A percentile compares a stretch with the other conserved stretches of the same genome.
Evolutionary conservation across 2,113 vertebrate genomes (phyloP).

Genomic region (Gulo gulo): DNA sequence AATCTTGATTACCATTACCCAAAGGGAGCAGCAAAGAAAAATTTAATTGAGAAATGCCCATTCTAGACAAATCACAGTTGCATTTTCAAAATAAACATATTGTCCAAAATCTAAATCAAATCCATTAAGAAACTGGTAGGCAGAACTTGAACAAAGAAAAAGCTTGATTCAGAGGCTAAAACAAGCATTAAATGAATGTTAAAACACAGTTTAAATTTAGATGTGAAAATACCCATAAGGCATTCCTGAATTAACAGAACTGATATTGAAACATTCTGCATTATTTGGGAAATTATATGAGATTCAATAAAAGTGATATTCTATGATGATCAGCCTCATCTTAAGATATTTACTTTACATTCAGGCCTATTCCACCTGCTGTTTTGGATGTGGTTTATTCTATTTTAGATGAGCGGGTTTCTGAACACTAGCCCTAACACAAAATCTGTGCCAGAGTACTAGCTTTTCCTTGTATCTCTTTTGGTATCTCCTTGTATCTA

Average conservation of each 20-base stretch:
- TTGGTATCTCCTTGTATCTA: not conserved
- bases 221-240: not conserved
- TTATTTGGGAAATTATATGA: not conserved
- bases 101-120: not conserved
- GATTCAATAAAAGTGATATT: not conserved
- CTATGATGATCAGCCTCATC: not conserved
- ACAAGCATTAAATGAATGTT: not conserved
- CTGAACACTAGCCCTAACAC: not conserved
- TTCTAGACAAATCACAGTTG: not conserved
- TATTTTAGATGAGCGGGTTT: not conserved
- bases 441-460: not conserved
- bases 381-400: not conserved
- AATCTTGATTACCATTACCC: not conserved
- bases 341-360: not conserved
- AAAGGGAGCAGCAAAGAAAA: conserved; percentile 3
- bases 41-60: not conserved
- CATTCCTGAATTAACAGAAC: not conserved
- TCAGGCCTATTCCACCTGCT: not conserved
- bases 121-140: not conserved
- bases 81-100: conserved; percentile 39
- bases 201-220: not conserved
- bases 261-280: not conserved
- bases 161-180: not conserved
- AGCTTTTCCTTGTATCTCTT: not conserved
- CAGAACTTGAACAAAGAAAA: not conserved